Evolutionary conservation across 1,140 invertebrate genomes (phyloP).

Genomic region (Brachionus calyciflorus): DNA sequence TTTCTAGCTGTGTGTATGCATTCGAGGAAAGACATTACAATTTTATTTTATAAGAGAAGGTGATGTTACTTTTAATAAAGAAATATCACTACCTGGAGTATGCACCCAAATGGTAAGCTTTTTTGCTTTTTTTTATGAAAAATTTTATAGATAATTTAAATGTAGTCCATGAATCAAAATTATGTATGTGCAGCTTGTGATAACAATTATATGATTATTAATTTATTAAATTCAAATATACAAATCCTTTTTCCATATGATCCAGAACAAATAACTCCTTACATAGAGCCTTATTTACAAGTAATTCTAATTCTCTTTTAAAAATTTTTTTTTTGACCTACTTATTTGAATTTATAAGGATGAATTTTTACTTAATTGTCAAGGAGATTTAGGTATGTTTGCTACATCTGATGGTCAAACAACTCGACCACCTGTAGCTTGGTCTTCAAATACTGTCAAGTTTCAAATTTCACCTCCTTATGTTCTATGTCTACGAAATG

Average conservation of each 20-base stretch:
- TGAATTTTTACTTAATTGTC: slow-evolving; percentile 44
- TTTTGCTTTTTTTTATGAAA: not conserved
- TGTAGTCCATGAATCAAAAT: slow-evolving; percentile 34
- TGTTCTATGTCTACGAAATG: slow-evolving; percentile 20
- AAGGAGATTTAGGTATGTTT: slow-evolving; percentile 45
- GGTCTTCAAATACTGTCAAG: not conserved
- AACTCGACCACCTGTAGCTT: slow-evolving; percentile 34
- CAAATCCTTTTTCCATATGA: slow-evolving; percentile 24
- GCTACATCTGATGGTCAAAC: slow-evolving; percentile 24
- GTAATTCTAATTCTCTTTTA: not conserved
- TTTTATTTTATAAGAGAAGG: slow-evolving; percentile 12
- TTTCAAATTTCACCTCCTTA: slow-evolving; percentile 42
- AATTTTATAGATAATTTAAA: not conserved
- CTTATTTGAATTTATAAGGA: too few species aligned
- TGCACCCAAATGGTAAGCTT: slow-evolving; percentile 16
- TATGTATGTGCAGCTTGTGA: slow-evolving; percentile 33
- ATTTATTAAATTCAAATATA: slow-evolving; percentile 33
- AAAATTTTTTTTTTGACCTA: not conserved
- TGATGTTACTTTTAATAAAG: slow-evolving; percentile 25
- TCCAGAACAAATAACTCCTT: slow-evolving; percentile 27
- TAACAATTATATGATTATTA: slow-evolving; percentile 31
- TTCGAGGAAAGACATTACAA: slow-evolving; percentile 9
- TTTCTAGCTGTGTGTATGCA: slow-evolving; percentile 40
- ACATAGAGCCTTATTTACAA: slow-evolving; percentile 10
- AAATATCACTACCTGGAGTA: slow-evolving; percentile 4